These are phyloP conservation scores for Ornithorhynchus anatinus DNA, from an alignment of 2,113 vertebrate genomes.

Conservation along the genomic window DNA sequence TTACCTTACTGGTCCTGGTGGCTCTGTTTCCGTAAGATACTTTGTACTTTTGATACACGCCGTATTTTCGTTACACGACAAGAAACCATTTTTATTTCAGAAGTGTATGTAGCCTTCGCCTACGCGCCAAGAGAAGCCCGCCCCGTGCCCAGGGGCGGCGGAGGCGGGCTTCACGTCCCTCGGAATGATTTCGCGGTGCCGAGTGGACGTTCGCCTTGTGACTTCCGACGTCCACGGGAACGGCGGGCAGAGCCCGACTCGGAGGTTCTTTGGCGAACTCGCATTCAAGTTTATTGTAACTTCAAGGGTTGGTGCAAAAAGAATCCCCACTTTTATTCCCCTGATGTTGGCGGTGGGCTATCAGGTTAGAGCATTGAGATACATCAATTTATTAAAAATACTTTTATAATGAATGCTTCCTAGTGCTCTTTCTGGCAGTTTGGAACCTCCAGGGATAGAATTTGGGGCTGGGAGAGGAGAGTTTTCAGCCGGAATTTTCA, in stretches of 20 bases:
- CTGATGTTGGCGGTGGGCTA: slow-evolving; percentile 72
- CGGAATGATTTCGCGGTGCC: slow-evolving; percentile 34
- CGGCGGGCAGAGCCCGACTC: too few species aligned
- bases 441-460: background rate
- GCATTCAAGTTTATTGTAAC: slow-evolving; percentile 73
- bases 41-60: slow-evolving; percentile 37
- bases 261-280: slow-evolving; percentile 70
- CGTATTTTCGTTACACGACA: slow-evolving; percentile 38
- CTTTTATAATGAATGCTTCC: slow-evolving; percentile 70
- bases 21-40: slow-evolving; percentile 50
- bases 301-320: slow-evolving; percentile 76
- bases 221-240: too few species aligned
- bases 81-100: slow-evolving; percentile 42
- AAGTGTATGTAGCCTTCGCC: too few species aligned
- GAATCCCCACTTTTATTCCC: slow-evolving; percentile 81
- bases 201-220: too few species aligned
- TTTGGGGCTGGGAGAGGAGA: background rate
- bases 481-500: background rate
- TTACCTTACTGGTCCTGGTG: slow-evolving; percentile 42
- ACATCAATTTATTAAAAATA: slow-evolving; percentile 82
- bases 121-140: too few species aligned
- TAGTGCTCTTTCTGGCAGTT: slow-evolving; percentile 30
- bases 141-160: slow-evolving; percentile 39
- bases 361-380: slow-evolving; percentile 73
- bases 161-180: slow-evolving; percentile 36